phyloP scores from a whole-genome alignment of 2,888 invertebrate genomes.

The Callosobruchus maculatus region DNA sequence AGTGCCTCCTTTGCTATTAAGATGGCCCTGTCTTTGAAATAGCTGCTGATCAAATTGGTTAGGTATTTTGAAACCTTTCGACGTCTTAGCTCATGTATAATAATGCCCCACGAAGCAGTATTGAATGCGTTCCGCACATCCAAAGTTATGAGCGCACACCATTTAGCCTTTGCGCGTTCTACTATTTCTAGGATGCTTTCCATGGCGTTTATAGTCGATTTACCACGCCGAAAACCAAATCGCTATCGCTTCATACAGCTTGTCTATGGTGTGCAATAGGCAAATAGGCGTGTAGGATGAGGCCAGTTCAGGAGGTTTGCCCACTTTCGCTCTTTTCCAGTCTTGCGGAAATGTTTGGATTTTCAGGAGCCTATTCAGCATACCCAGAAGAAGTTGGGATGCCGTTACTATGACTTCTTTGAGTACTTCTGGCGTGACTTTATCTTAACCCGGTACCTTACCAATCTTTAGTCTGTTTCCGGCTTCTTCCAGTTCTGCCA shows the following conservation, averaged over 20 bases:
- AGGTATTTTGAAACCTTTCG: not conserved
- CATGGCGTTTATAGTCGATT: not conserved
- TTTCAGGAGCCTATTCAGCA: constrained; percentile 9
- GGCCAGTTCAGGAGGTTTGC: not conserved
- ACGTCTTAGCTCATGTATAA: not conserved
- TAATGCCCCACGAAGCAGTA: not conserved
- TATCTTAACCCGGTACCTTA: constrained; percentile 26
- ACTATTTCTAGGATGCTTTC: not conserved
- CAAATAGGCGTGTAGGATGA: constrained; percentile 8
- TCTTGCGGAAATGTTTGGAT: constrained; percentile 13
- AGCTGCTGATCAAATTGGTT: not conserved
- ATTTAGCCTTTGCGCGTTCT: not conserved
- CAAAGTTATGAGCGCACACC: constrained; percentile 1
- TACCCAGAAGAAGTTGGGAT: constrained; percentile 9
- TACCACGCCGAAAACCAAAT: constrained; percentile 2
- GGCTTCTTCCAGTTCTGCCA: constrained; percentile 15
- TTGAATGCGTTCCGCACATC: constrained; percentile 7
- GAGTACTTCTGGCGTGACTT: constrained; percentile 23
- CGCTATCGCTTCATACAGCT: constrained; percentile 3
- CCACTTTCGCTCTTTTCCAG: constrained; percentile 19
- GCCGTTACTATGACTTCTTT: constrained; percentile 8
- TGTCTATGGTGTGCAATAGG: not conserved
- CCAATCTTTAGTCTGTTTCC: constrained; percentile 9
- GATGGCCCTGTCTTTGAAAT: not conserved
- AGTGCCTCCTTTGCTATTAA: not conserved